Base-by-base conservation (phyloP, 2,888 invertebrate genomes). In the Diogma glabrata region DNA sequence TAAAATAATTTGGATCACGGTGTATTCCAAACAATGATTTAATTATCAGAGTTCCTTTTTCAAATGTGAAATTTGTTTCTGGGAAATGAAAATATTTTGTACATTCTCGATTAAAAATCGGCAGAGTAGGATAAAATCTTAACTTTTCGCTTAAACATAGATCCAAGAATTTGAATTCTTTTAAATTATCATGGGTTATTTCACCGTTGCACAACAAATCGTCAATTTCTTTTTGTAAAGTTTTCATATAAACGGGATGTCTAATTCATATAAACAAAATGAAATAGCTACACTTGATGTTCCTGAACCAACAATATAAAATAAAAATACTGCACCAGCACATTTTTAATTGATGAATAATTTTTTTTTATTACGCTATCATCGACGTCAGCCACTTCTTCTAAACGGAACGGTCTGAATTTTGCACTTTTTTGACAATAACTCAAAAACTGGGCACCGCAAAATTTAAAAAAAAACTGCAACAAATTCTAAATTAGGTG, bases 281-380 rank as follows among this genome's bases (percentile, higher is more conserved):
- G 69, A 61, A 0, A 70, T 56, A 0, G 70, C 62, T 1, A 69
- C 64, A 1, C 72, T 65, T 2, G 72, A 67, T 0, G 72, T 71
- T 54, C 73, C 74, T 14, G 66, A 68, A 0, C 74, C 75, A 10
- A 72, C 75, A 2, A 68, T 54, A 47, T 70, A 71, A 54, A 74
- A 72, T 2, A 72, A 47, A 47, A 69, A 67, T 0, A 63, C 61
- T 51, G 72, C 69, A 0, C 70, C 67, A 1, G 67, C 62, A 33
- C 66, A 62, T 52, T 60, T n/a, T n/a, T n/a, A n/a, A n/a, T n/a
- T n/a, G n/a, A n/a, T n/a, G n/a, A n/a, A n/a, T n/a, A n/a, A n/a
- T n/a, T n/a, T n/a, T n/a, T n/a, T n/a, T n/a, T n/a, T n/a, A n/a
- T n/a, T n/a, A n/a, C n/a, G n/a, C n/a, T n/a, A n/a, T n/a, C n/a